Conservation (phyloP, 1,140 invertebrate genomes). For the Bombus affinis region DNA sequence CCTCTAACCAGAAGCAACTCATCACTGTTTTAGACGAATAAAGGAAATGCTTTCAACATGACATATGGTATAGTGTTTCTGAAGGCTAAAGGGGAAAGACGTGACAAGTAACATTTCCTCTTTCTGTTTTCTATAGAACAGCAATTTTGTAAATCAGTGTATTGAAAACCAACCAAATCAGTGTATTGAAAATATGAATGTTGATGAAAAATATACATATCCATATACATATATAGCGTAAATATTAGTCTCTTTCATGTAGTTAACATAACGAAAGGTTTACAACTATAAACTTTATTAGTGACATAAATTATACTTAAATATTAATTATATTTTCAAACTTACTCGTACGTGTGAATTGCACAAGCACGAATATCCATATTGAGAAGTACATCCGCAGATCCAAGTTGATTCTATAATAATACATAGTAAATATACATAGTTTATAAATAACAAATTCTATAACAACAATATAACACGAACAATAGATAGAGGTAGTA, state of each 20-base stretch:
- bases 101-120: no score
- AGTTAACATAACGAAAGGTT: not conserved
- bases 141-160: no score
- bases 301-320: not conserved
- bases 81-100: no score
- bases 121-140: no score
- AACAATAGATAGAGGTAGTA: no score
- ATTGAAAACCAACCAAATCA: no score
- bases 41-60: not conserved
- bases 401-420: slow-evolving; percentile 32
- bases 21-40: not conserved
- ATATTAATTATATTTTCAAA: not conserved
- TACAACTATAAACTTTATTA: not conserved
- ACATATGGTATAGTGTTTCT: not conserved
- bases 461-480: no score
- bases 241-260: not conserved
- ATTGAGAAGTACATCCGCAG: slow-evolving; percentile 58
- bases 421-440: not conserved
- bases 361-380: slow-evolving; percentile 55
- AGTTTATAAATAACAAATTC: no score
- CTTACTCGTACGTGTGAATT: slow-evolving; percentile 53
- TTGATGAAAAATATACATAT: no score
- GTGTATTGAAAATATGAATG: not conserved
- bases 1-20: not conserved
- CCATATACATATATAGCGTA: not conserved